Evolutionary conservation across 2,888 invertebrate genomes (phyloP).

Genomic region (Drosophila helvetica): DNA sequence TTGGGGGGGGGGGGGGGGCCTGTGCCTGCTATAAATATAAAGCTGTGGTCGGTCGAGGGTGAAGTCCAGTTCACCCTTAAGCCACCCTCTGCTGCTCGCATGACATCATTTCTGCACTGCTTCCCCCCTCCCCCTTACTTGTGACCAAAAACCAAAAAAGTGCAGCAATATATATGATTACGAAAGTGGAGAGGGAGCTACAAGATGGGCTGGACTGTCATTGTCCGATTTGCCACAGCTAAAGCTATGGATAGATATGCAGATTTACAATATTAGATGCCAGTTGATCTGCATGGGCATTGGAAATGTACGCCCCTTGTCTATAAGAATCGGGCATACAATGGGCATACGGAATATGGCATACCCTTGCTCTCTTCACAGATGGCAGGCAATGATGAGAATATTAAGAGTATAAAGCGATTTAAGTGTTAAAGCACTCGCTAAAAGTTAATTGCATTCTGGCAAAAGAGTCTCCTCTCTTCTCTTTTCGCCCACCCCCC

Average conservation of each 20-base stretch:
- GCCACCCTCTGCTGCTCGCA: conserved; percentile 1
- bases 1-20: conserved; percentile 37
- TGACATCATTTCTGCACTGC: conserved; percentile 44
- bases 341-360: too few species aligned
- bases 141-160: conserved; percentile 5
- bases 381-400: not conserved
- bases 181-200: not conserved
- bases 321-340: too few species aligned
- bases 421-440: not conserved
- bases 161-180: conserved; percentile 2
- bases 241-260: too few species aligned
- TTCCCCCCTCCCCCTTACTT: not conserved
- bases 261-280: too few species aligned
- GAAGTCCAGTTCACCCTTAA: conserved; percentile 41
- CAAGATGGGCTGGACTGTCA: too few species aligned
- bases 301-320: too few species aligned
- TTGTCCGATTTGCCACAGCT: too few species aligned
- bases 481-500: too few species aligned
- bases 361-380: not conserved
- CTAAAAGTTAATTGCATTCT: not conserved
- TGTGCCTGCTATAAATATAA: conserved; percentile 21
- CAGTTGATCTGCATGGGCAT: too few species aligned
- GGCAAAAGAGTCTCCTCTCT: not conserved
- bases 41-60: conserved; percentile 33
- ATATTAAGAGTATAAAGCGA: not conserved